Evolutionary conservation across 2,797 vertebrate genomes (phyloP).

Genomic region (Graptemys geographica): DNA sequence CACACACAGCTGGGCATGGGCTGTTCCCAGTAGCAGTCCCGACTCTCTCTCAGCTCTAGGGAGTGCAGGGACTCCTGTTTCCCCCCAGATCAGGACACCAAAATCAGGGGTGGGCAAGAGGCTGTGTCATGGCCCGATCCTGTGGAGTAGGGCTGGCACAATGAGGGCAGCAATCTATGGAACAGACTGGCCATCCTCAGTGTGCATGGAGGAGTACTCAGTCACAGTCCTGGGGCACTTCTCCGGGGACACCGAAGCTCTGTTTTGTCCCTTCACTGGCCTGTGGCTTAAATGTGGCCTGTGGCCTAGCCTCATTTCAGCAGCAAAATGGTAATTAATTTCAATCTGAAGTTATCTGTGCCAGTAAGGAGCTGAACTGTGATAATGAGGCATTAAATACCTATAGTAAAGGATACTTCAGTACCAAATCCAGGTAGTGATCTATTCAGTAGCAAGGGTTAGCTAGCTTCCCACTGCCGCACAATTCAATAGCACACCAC

Average conservation of each 20-base stretch:
- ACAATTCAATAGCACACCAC: neutral
- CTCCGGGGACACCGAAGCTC: neutral
- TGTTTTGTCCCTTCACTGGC: neutral
- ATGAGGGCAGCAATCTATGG: neutral
- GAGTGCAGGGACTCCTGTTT: neutral
- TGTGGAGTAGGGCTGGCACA: neutral
- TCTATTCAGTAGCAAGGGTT: neutral
- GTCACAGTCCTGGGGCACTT: neutral
- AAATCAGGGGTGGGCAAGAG: neutral
- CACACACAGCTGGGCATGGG: rapidly evolving
- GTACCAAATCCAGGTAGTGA: neutral
- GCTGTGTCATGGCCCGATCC: neutral
- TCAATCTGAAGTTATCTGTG: neutral
- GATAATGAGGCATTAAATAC: neutral
- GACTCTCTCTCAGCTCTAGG: rapidly evolving
- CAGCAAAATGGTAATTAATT: neutral
- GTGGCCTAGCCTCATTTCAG: neutral
- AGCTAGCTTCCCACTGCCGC: neutral
- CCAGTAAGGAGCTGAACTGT: neutral
- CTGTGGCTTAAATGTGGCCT: neutral
- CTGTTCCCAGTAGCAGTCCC: neutral
- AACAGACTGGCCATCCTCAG: neutral
- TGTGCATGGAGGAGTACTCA: neutral
- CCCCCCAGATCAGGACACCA: too few relatives aligned
- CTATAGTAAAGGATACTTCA: neutral